Conservation (phyloP, 2,888 invertebrate genomes). For the Orchesella flavescens region DNA sequence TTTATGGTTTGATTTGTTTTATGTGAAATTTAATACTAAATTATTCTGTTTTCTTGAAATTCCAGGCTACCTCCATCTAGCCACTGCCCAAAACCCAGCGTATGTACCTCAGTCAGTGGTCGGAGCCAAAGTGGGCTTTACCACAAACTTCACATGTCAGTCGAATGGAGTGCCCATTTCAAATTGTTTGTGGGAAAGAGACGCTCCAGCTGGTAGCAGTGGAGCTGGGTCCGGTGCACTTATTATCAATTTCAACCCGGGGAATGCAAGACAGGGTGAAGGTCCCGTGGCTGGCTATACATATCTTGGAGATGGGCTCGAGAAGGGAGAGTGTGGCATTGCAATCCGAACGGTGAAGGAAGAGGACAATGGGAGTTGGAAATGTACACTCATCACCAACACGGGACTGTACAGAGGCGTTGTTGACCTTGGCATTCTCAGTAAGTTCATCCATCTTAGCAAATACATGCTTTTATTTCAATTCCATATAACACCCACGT, state of each 20-base stretch:
- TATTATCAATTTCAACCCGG: constrained; percentile 29
- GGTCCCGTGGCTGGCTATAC: constrained; percentile 54
- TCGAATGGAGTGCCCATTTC: constrained; percentile 62
- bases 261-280: constrained; percentile 46
- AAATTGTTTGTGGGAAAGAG: constrained; percentile 68
- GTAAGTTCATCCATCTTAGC: constrained; percentile 41
- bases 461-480: background rate
- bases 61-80: constrained; percentile 38
- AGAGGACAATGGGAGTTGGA: constrained; percentile 68
- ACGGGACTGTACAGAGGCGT: constrained; percentile 52
- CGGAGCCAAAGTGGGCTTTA: constrained; percentile 61
- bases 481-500: background rate
- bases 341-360: constrained; percentile 66
- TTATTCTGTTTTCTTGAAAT: background rate
- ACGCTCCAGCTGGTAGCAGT: background rate
- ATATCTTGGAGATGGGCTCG: constrained; percentile 68
- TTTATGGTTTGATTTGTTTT: no score
- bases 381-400: constrained; percentile 66
- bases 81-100: constrained; percentile 61
- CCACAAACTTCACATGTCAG: constrained; percentile 68
- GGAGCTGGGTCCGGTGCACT: background rate
- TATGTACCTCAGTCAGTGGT: constrained; percentile 61
- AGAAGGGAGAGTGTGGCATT: constrained; percentile 68
- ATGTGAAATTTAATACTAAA: background rate
- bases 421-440: constrained; percentile 64